A percentile compares a stretch with the other conserved stretches of the same genome.
These are phyloP conservation scores for Pangasius djambal DNA, from an alignment of 2,797 vertebrate genomes.

Conservation along the genomic window DNA sequence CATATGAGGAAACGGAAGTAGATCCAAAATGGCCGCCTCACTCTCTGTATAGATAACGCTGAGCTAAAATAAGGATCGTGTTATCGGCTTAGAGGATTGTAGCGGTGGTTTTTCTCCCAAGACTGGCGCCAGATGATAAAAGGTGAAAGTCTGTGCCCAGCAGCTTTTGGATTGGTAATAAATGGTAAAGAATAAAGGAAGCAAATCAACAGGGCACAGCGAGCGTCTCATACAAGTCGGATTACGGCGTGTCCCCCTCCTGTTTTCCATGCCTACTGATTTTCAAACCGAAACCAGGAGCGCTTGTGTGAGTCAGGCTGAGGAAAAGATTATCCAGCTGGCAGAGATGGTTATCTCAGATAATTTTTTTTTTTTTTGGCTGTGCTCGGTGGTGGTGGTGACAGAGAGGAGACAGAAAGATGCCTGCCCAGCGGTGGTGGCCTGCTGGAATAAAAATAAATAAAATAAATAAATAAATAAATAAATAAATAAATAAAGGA, in stretches of 20 bases:
- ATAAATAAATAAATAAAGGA: not conserved
- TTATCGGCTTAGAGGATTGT: conserved; percentile 70
- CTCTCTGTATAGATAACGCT: not conserved
- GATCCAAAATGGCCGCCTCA: conserved; percentile 4
- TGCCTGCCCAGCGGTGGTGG: conserved; percentile 63
- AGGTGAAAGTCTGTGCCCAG: conserved; percentile 64
- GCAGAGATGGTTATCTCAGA: conserved; percentile 65
- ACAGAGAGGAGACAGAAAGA: conserved; percentile 46
- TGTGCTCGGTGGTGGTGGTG: conserved; percentile 55
- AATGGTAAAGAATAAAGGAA: conserved; percentile 61
- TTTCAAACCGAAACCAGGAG: conserved; percentile 44
- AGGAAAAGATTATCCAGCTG: conserved; percentile 56
- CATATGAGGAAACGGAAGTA: not conserved
- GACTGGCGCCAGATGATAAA: conserved; percentile 72
- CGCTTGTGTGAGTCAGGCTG: conserved; percentile 49
- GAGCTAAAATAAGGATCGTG: conserved; percentile 62
- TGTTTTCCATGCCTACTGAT: conserved; percentile 68
- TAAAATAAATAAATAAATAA: too few species aligned
- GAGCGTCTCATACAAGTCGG: conserved; percentile 62
- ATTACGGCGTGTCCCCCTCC: conserved; percentile 59
- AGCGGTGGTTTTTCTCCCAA: conserved; percentile 62
- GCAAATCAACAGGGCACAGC: conserved; percentile 63
- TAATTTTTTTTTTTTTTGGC: conserved; percentile 58
- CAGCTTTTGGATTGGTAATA: conserved; percentile 74
- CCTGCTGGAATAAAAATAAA: conserved; percentile 57